Evolutionary conservation across 2,888 invertebrate genomes (phyloP).

Genomic region (Hymenopus coronatus): DNA sequence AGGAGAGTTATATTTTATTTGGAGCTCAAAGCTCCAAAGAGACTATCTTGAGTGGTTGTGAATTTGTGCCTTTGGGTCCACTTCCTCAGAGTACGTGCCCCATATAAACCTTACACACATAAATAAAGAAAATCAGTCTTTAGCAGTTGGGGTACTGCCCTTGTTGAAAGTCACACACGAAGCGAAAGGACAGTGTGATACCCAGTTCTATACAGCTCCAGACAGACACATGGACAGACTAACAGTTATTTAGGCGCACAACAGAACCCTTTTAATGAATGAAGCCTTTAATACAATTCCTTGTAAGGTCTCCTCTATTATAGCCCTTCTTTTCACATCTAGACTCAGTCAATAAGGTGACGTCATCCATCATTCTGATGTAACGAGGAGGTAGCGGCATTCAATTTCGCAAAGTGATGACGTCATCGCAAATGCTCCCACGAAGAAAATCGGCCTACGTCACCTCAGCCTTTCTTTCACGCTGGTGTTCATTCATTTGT

Average conservation of each 20-base stretch:
- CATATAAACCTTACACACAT: too few species aligned
- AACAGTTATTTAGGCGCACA: background rate
- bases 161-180: too few species aligned
- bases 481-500: background rate
- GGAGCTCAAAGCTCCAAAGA: too few species aligned
- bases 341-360: background rate
- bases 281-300: background rate
- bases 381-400: background rate
- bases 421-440: background rate
- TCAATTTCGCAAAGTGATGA: background rate
- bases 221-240: background rate
- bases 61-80: too few species aligned
- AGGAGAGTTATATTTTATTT: too few species aligned
- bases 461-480: background rate
- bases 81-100: too few species aligned
- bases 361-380: background rate
- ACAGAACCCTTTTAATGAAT: background rate
- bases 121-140: too few species aligned
- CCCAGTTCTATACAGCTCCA: background rate
- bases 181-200: too few species aligned
- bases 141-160: too few species aligned
- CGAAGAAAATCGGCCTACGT: background rate
- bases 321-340: background rate
- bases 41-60: too few species aligned
- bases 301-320: background rate